phyloP scores from a whole-genome alignment of 2,797 vertebrate species.

The Adelosebastes latens region DNA sequence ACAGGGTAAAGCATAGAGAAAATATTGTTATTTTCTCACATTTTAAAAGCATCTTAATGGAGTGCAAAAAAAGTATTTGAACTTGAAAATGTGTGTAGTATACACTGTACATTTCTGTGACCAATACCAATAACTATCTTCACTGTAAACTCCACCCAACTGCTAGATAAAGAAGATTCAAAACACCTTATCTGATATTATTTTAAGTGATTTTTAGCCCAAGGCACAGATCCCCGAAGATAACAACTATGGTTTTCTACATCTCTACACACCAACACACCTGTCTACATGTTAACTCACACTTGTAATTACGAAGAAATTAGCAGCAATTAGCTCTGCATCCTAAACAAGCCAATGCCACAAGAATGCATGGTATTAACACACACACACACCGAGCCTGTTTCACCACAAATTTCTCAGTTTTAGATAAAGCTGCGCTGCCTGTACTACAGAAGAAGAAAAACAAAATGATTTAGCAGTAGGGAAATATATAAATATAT shows the following conservation, averaged over 20 bases:
- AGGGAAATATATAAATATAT: neutral
- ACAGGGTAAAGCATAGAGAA: neutral
- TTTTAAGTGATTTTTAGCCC: neutral
- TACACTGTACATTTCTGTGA: neutral
- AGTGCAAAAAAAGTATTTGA: neutral
- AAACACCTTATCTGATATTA: neutral
- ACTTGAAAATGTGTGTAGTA: neutral
- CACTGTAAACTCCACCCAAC: neutral
- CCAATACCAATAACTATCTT: neutral
- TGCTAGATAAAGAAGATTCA: neutral
- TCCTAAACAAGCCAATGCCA: slow-evolving; percentile 30
- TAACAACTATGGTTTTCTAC: neutral
- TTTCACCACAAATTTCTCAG: neutral
- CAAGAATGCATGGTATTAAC: slow-evolving; percentile 24
- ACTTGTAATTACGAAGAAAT: slow-evolving; percentile 40
- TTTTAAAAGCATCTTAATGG: neutral
- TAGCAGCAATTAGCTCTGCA: slow-evolving; percentile 37
- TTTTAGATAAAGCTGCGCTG: slow-evolving; percentile 3
- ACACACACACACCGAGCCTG: neutral
- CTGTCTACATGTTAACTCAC: slow-evolving; percentile 20
- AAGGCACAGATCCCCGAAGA: neutral
- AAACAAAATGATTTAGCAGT: slow-evolving; percentile 29
- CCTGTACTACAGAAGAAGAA: slow-evolving; percentile 1
- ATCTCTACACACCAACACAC: slow-evolving; percentile 1
- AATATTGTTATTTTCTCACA: neutral